These are phyloP conservation scores for Lithophane leautieri DNA, from an alignment of 2,888 invertebrate genomes.

Conservation along the genomic window DNA sequence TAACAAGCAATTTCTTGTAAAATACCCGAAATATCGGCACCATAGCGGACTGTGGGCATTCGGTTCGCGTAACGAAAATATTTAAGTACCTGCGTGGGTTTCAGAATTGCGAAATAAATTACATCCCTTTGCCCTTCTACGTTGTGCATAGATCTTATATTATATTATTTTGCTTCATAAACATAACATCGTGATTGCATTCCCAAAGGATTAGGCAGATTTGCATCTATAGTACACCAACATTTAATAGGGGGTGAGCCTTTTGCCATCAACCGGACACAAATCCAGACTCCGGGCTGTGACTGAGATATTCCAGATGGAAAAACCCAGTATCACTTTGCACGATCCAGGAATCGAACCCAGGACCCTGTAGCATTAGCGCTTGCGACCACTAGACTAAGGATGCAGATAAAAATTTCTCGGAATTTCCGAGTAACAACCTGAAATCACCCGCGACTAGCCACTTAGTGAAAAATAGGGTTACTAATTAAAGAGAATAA, in stretches of 20 bases:
- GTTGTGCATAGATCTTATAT: neutral
- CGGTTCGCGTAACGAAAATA: constrained; percentile 27
- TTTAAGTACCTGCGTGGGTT: constrained; percentile 38
- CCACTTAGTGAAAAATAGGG: neutral
- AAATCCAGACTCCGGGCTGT: too few relatives aligned
- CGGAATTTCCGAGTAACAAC: neutral
- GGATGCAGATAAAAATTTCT: neutral
- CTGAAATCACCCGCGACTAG: neutral
- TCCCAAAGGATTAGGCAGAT: neutral
- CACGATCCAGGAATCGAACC: too few relatives aligned
- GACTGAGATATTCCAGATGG: too few relatives aligned
- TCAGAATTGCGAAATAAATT: constrained; percentile 28
- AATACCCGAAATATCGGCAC: constrained; percentile 39
- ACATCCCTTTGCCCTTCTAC: constrained; percentile 5
- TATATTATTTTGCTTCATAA: neutral
- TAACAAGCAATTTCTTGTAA: constrained; percentile 12
- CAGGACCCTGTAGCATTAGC: too few relatives aligned
- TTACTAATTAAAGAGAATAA: neutral
- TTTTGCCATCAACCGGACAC: too few relatives aligned
- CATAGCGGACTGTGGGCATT: constrained; percentile 23
- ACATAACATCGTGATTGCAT: neutral
- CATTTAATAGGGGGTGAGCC: too few relatives aligned
- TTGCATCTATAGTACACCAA: neutral
- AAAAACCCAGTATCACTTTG: too few relatives aligned
- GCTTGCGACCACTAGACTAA: too few relatives aligned